A percentile compares a stretch with the other conserved stretches of the same genome.
Conservation (phyloP, 1,140 invertebrate genomes). For the Brachionus rotundiformis region DNA sequence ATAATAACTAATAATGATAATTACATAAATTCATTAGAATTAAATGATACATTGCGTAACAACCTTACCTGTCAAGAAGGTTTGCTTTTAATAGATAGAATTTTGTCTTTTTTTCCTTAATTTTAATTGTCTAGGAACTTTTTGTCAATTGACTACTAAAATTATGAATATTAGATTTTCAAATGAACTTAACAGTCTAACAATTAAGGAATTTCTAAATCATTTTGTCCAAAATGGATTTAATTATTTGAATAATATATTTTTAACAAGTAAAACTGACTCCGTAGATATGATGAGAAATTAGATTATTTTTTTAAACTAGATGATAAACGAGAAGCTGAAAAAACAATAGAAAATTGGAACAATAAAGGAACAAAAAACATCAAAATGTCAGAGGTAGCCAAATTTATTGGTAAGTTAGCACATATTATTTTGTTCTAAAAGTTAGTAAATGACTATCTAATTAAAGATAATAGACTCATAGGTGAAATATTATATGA, state of each 20-base stretch:
- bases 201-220: conserved; percentile 16
- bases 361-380: not conserved
- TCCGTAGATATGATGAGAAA: no score
- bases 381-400: conserved; percentile 7
- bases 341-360: not conserved
- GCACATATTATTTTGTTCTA: not conserved
- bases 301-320: no score
- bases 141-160: not conserved
- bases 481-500: conserved; percentile 31
- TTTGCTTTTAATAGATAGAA: not conserved
- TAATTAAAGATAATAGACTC: conserved; percentile 3
- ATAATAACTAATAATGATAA: not conserved
- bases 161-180: conserved; percentile 22
- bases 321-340: conserved; percentile 29
- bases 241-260: not conserved
- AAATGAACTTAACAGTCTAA: not conserved
- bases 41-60: not conserved
- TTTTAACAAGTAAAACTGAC: conserved; percentile 10
- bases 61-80: not conserved
- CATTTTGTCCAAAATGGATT: not conserved
- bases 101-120: not conserved
- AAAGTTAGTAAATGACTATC: not conserved
- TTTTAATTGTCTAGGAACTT: not conserved
- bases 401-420: not conserved
- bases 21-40: not conserved